Conservation (phyloP, 2,888 invertebrate species). For the Drosophila flavopinicola region DNA sequence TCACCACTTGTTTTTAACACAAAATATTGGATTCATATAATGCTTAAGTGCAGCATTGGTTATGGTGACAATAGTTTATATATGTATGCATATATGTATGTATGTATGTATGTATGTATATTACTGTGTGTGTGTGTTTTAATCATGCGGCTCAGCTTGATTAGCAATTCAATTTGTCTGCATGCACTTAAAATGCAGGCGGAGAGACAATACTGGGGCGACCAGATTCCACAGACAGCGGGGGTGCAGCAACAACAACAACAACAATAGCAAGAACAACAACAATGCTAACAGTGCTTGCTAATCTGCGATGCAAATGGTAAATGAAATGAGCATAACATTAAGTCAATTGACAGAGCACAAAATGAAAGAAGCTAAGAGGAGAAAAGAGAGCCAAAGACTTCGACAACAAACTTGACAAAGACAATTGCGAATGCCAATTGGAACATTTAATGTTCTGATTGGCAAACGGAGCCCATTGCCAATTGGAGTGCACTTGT, state of each 20-base stretch:
- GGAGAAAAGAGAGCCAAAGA: constrained; percentile 26
- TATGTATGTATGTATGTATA: no score
- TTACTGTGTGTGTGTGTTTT: constrained; percentile 1
- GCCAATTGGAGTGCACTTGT: constrained; percentile 37
- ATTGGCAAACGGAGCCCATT: constrained; percentile 43
- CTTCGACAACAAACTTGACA: constrained; percentile 53
- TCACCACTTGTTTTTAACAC: no score
- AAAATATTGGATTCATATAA: no score
- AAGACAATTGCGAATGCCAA: no score
- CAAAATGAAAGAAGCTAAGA: background rate
- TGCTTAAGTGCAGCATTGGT: no score
- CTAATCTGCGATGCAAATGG: constrained; percentile 18
- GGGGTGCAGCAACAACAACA: constrained; percentile 30
- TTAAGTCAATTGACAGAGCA: constrained; percentile 39
- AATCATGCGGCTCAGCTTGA: background rate
- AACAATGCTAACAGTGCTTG: constrained; percentile 7
- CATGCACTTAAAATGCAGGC: constrained; percentile 53
- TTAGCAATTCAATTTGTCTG: constrained; percentile 61
- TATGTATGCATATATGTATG: no score
- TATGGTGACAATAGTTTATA: no score
- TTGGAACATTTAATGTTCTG: constrained; percentile 38
- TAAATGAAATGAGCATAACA: constrained; percentile 37
- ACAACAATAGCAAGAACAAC: background rate
- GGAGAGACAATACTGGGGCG: constrained; percentile 23
- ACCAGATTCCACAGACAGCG: constrained; percentile 28